Evolutionary conservation across 2,888 invertebrate species (phyloP).

Genomic region (Phaonia tiefii): DNA sequence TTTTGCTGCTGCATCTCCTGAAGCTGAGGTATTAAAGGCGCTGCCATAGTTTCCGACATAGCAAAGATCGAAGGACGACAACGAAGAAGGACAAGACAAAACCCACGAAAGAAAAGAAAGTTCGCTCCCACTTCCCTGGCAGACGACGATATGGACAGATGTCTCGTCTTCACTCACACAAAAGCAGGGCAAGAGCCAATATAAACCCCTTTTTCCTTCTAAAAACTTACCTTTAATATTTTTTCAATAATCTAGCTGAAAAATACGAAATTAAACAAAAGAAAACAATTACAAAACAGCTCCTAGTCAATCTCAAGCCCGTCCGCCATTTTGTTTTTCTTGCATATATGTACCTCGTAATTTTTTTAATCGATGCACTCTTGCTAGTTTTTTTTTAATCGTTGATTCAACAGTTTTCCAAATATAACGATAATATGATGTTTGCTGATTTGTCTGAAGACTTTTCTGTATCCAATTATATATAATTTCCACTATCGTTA

Average conservation of each 20-base stretch:
- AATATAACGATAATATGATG: no score
- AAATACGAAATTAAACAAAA: constrained; percentile 15
- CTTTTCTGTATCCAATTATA: constrained; percentile 19
- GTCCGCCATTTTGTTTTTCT: constrained; percentile 66
- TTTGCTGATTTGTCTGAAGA: not conserved
- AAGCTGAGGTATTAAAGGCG: constrained; percentile 76
- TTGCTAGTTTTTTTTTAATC: no score
- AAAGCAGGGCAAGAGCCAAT: constrained; percentile 23
- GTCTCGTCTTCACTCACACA: constrained; percentile 23
- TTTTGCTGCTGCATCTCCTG: constrained; percentile 77
- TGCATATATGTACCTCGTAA: not conserved
- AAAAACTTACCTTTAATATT: constrained; percentile 67
- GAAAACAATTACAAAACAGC: constrained; percentile 16
- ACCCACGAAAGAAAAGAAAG: constrained; percentile 5
- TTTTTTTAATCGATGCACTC: no score
- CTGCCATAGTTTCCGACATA: constrained; percentile 77
- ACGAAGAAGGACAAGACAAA: constrained; percentile 25
- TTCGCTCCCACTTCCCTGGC: constrained; percentile 10
- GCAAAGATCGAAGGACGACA: constrained; percentile 19
- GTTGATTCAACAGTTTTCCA: no score
- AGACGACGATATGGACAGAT: not conserved
- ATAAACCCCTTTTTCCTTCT: constrained; percentile 26
- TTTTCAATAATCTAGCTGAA: constrained; percentile 27
- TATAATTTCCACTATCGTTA: not conserved
- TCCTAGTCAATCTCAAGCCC: not conserved